Evolutionary conservation across 2,113 vertebrate genomes (phyloP).

Genomic region (Syngnathoides biaculeatus): DNA sequence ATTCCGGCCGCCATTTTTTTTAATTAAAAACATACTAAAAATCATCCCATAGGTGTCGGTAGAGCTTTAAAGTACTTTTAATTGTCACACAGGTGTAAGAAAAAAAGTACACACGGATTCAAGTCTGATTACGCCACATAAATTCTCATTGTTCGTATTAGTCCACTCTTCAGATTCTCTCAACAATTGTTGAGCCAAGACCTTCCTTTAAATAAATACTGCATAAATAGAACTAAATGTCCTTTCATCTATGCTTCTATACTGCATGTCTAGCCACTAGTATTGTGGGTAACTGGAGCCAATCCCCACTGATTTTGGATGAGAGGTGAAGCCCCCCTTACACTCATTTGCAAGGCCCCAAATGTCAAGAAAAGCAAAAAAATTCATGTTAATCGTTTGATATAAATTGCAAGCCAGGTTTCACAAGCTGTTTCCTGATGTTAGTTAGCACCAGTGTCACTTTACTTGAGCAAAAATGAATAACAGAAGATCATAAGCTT

Average conservation of each 20-base stretch:
- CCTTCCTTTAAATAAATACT: not conserved
- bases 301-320: not conserved
- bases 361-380: constrained; percentile 2
- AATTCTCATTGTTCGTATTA: not conserved
- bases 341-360: not conserved
- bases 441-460: not conserved
- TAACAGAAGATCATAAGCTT: not conserved
- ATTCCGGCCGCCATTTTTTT: too few relatives aligned
- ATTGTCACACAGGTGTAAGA: too few relatives aligned
- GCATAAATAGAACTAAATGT: not conserved
- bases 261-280: not conserved
- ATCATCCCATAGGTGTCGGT: too few relatives aligned
- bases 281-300: not conserved
- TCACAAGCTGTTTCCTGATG: too few relatives aligned
- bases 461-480: not conserved
- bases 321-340: too few relatives aligned
- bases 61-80: too few relatives aligned
- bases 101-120: too few relatives aligned
- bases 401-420: not conserved
- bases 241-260: not conserved
- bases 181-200: not conserved
- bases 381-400: not conserved
- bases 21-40: too few relatives aligned
- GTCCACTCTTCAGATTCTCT: not conserved
- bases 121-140: too few relatives aligned